Base-by-base conservation (phyloP, 2,888 invertebrate genomes). In the Nomada hirtipes region DNA sequence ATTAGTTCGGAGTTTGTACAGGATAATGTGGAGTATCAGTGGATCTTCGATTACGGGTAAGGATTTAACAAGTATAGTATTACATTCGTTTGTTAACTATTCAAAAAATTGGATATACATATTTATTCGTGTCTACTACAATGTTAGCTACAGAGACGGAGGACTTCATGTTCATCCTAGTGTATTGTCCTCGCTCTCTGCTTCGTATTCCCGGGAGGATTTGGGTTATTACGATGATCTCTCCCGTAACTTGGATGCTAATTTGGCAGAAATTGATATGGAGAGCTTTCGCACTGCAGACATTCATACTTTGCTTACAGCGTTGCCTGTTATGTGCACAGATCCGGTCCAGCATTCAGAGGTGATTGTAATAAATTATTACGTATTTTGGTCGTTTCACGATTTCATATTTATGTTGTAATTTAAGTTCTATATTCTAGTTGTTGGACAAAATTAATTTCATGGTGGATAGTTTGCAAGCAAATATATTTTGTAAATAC, bases 201-300 rank as follows among this genome's bases (percentile, higher is more conserved):
- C 97, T 89, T 97, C 97, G 4, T 97, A 97, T 93, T 97, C 97
- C 92, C 96, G 96, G 59, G 95, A 95, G 86, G 94, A 94, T 82
- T 91, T 95, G 84, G 95, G 95, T 76, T 97, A 97, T 91, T 98
- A 98, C 94, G 98, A 98, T 94, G 97, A 97, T 92, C 95, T 98
- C 91, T 96, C 98, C 55, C 96, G 97, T 93, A 98, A 98, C 94
- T 95, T 98, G 94, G 98, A 98, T 94, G 98, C 98, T 83, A 98
- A 98, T 94, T 95, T 98, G 91, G 98, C 98, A 59, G 98, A 98
- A 94, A 98, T 98, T 76, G 98, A 98, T 94, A 98, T 98, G 97
- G 98, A 98, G 94, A 97, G 98, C 94, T 98, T 98, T 94, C 96
- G 97, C 88, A 97, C 98, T 29, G 97, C 98, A 94, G 98, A 98